A percentile compares a stretch with the other conserved stretches of the same genome.
Evolutionary conservation across 2,113 vertebrate species (phyloP).

Genomic region (Nanger granti): DNA sequence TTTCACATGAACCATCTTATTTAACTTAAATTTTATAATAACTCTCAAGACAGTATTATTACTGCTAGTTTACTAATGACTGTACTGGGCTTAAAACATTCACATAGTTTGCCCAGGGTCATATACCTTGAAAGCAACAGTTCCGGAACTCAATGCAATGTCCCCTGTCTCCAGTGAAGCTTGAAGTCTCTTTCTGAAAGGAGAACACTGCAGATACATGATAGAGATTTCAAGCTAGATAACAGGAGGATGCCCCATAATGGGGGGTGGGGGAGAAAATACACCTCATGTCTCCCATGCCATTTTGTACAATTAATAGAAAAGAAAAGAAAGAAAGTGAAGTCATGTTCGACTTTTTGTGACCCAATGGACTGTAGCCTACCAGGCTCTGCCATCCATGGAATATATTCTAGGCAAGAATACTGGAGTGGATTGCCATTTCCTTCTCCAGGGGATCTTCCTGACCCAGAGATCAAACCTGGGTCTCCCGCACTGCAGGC

Average conservation of each 20-base stretch:
- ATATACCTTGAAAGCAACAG: background rate
- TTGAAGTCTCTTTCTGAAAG: background rate
- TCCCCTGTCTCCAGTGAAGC: background rate
- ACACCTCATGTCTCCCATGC: background rate
- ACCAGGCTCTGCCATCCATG: rapidly evolving
- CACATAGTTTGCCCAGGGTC: background rate
- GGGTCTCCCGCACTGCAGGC: background rate
- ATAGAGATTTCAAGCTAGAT: background rate
- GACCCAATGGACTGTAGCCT: background rate
- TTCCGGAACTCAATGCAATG: background rate
- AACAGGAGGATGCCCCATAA: background rate
- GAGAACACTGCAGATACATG: background rate
- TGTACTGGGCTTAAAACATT: background rate
- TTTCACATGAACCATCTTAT: background rate
- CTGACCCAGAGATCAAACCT: rapidly evolving
- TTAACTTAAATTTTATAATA: background rate
- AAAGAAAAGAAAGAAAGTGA: background rate
- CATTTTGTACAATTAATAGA: background rate
- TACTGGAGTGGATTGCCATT: background rate
- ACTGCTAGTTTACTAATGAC: background rate
- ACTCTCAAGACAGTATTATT: background rate
- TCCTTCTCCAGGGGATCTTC: background rate
- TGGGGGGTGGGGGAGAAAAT: background rate
- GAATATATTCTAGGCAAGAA: background rate
- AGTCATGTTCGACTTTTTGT: background rate